These are phyloP conservation scores for Callyntrura guangdongensis DNA, from an alignment of 2,888 invertebrate species.

Conservation along the genomic window DNA sequence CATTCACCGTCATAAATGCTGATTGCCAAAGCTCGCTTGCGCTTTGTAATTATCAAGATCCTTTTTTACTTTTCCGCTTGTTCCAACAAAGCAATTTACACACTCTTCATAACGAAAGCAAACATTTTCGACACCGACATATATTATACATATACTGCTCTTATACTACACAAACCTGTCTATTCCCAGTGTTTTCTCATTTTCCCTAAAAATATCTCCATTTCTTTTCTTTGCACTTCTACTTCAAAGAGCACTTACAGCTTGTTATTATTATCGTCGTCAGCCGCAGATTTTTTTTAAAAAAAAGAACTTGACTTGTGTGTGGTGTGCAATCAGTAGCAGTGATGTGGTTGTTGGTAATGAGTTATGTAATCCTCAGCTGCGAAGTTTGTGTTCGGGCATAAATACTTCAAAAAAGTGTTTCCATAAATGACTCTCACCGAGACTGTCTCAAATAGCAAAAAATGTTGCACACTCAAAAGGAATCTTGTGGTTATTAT, in stretches of 20 bases:
- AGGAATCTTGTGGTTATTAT: slow-evolving; percentile 10
- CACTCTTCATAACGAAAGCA: slow-evolving; percentile 40
- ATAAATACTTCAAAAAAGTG: slow-evolving; percentile 49
- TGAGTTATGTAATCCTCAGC: slow-evolving; percentile 54
- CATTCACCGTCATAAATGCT: slow-evolving; percentile 20
- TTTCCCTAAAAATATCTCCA: not conserved
- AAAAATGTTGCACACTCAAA: not conserved
- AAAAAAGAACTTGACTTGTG: not conserved
- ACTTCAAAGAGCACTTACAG: not conserved
- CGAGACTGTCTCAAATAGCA: not conserved
- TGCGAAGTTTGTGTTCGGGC: slow-evolving; percentile 54
- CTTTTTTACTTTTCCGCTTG: slow-evolving; percentile 42
- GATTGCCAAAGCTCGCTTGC: slow-evolving; percentile 32
- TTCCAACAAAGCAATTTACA: slow-evolving; percentile 59
- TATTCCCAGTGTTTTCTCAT: not conserved
- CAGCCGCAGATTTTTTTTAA: not conserved
- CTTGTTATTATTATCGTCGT: slow-evolving; percentile 43
- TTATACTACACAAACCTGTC: no score
- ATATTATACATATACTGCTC: no score
- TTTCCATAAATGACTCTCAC: slow-evolving; percentile 31
- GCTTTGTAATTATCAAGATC: slow-evolving; percentile 51
- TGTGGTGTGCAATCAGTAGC: slow-evolving; percentile 15
- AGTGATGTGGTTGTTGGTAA: slow-evolving; percentile 7
- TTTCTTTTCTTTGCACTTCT: not conserved
- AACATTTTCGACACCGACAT: no score